Evolutionary conservation across 2,888 invertebrate genomes (phyloP), one percentile per base, ranked within the genome.

Genomic region (Chalcosyrphus nemorum): DNA sequence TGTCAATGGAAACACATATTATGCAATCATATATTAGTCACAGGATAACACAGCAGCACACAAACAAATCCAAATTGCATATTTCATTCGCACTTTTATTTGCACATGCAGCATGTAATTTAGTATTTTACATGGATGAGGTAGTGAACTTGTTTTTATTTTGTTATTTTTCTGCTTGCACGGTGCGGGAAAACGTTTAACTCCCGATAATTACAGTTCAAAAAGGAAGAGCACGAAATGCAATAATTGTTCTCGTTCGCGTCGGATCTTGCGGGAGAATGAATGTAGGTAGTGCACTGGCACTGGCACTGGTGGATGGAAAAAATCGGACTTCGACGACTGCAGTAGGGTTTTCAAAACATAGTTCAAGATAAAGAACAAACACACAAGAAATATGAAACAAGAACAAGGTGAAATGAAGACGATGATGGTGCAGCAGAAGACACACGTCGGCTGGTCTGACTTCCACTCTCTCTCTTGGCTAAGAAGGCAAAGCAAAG

Each of bases 211-310:
- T 84, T 84, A 84, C 41, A 84, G 84, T 84, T 80, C 84, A 80
- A 75, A 84, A 78, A 84, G 84, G 84, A 84, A 84, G 70, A 84
- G 74, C 84, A 80, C 80, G 84, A 84, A 84, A 84, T 84, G 80
- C 63, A 75, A 84, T 84, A 84, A 84, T 84, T 84, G 84, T 84
- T 75, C 84, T 75, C 80, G 84, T 80, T 84, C 84, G 74, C 80
- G 74, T 84, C 80, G 84, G 57, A 76, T 81, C 75, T 81, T 70
- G 75, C 63, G 24, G 80, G 80, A 80, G 84, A 84, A 84, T 80
- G 74, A 84, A 74, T 50, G 57, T 70, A 57, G 76, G 81, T 68
- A 81, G 80, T 81, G 68, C 56, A 66, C 29, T 50, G 59, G 66
- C 56, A 77, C 59, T 81, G 77, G 59, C 45, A 59, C 61, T 82